These are phyloP conservation scores for Sitta europaea DNA, from an alignment of 2,113 vertebrate genomes.

Conservation along the genomic window DNA sequence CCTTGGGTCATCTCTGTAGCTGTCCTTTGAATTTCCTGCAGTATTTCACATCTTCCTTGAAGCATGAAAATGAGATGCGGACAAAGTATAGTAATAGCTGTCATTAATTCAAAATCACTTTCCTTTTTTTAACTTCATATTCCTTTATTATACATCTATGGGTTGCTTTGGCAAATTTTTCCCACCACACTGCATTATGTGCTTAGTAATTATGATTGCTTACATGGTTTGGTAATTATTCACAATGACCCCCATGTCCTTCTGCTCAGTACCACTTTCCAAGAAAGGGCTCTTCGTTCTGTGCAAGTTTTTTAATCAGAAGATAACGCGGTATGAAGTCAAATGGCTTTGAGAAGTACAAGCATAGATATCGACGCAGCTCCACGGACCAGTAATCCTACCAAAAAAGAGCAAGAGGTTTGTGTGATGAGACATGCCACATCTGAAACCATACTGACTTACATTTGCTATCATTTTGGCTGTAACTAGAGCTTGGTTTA, in stretches of 20 bases:
- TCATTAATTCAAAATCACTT: constrained; percentile 54
- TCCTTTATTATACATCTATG: background rate
- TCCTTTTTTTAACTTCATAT: constrained; percentile 9
- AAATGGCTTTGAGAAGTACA: background rate
- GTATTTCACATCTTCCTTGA: constrained; percentile 50
- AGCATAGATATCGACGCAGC: rapidly evolving
- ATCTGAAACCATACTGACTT: background rate
- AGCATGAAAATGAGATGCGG: constrained; percentile 58
- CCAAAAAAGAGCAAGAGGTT: background rate
- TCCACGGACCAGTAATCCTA: background rate
- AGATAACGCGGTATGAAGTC: background rate
- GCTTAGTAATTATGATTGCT: too few relatives aligned
- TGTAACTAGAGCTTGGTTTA: background rate
- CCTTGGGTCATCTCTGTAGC: background rate
- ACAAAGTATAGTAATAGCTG: constrained; percentile 12
- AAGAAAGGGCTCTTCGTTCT: constrained; percentile 25
- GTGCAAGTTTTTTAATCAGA: background rate
- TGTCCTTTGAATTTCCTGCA: constrained; percentile 22
- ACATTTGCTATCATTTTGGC: background rate
- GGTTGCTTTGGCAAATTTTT: constrained; percentile 9
- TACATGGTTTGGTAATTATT: constrained; percentile 30
- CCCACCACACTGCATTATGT: background rate
- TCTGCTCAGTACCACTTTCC: background rate
- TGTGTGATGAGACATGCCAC: background rate
- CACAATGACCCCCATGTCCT: constrained; percentile 22